phyloP scores from a whole-genome alignment of 2,113 vertebrate species.

The Platysteira castanea region DNA sequence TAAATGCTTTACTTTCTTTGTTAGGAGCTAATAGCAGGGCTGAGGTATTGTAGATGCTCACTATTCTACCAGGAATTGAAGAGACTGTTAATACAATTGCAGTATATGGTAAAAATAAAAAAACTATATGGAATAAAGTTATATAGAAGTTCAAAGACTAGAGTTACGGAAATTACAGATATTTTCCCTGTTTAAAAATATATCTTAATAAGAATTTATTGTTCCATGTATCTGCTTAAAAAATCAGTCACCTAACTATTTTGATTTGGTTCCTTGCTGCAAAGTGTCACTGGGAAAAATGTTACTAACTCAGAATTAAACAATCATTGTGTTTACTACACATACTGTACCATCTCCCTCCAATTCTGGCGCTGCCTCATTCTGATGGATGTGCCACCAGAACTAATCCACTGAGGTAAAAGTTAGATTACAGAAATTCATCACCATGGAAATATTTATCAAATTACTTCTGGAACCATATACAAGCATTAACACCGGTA shows the following conservation, averaged over 20 bases:
- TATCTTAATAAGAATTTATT: not conserved
- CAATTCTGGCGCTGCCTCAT: not conserved
- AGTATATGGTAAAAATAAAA: not conserved
- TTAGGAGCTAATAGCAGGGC: not conserved
- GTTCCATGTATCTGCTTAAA: not conserved
- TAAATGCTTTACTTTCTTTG: slow-evolving; percentile 13
- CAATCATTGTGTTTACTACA: not conserved
- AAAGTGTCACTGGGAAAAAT: not conserved
- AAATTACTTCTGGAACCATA: not conserved
- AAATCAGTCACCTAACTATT: not conserved
- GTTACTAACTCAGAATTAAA: not conserved
- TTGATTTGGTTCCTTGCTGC: not conserved
- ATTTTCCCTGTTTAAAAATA: not conserved
- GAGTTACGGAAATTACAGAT: not conserved
- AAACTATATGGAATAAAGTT: not conserved
- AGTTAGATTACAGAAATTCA: not conserved
- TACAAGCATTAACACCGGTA: not conserved
- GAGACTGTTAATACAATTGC: not conserved
- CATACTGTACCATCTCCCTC: not conserved
- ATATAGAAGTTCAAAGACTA: not conserved
- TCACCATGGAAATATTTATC: not conserved
- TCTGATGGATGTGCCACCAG: not conserved
- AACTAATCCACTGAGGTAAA: not conserved
- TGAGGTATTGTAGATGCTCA: not conserved
- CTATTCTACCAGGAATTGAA: not conserved